Conservation (phyloP, 1,140 invertebrate species). For the Scaptomyza montana region DNA sequence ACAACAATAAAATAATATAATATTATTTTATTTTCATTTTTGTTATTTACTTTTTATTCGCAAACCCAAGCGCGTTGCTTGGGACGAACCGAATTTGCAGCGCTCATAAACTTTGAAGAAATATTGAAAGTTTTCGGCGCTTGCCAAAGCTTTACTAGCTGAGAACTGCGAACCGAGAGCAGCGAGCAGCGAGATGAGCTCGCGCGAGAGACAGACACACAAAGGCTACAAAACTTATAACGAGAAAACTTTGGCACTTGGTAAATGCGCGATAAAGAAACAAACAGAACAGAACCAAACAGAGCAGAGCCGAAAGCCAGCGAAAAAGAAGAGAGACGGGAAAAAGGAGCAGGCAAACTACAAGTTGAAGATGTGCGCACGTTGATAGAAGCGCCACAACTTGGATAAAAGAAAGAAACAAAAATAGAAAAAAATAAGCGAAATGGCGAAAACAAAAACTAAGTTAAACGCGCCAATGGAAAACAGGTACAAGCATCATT, state of each 20-base stretch:
- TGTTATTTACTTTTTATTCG: slow-evolving; percentile 10
- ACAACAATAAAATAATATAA: slow-evolving; percentile 80
- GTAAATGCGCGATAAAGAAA: slow-evolving; percentile 83
- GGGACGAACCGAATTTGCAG: slow-evolving; percentile 58
- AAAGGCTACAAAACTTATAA: slow-evolving; percentile 84
- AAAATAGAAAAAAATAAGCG: slow-evolving; percentile 11
- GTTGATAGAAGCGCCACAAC: slow-evolving; percentile 60
- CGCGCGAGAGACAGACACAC: slow-evolving; percentile 67
- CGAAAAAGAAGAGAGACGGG: slow-evolving; percentile 2
- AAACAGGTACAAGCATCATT: slow-evolving; percentile 20
- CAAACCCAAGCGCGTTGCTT: slow-evolving; percentile 29
- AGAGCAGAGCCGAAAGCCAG: slow-evolving; percentile 28
- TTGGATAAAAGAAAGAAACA: slow-evolving; percentile 24
- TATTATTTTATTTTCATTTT: slow-evolving; percentile 50
- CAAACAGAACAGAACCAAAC: slow-evolving; percentile 56
- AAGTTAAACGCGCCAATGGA: slow-evolving; percentile 39
- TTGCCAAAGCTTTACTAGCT: slow-evolving; percentile 39
- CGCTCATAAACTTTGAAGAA: slow-evolving; percentile 75
- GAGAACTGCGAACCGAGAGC: slow-evolving; percentile 3
- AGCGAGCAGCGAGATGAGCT: slow-evolving; percentile 39
- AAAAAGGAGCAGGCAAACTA: slow-evolving; percentile 45
- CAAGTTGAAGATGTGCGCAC: slow-evolving; percentile 58
- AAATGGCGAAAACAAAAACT: slow-evolving; percentile 33
- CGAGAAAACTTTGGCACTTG: slow-evolving; percentile 84
- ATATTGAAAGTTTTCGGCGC: slow-evolving; percentile 75